Evolutionary conservation across 2,888 invertebrate genomes (phyloP).

Genomic region (Sericinus montela): DNA sequence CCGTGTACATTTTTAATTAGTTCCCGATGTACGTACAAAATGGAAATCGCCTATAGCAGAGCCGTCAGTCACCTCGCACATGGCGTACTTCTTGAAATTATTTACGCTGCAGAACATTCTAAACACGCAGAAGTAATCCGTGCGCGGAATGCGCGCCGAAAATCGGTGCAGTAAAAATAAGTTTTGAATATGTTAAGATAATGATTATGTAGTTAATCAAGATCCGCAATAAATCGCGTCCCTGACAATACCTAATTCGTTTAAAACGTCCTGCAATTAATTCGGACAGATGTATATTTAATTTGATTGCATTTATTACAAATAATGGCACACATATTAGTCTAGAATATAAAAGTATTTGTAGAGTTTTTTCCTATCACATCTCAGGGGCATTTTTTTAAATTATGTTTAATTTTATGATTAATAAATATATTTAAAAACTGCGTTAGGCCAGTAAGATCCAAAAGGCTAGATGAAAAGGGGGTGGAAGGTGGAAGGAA

Average conservation of each 20-base stretch:
- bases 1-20: constrained; percentile 5
- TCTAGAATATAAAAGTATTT: too few species aligned
- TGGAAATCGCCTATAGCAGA: constrained; percentile 1
- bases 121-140: constrained; percentile 11
- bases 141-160: constrained; percentile 9
- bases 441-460: too few species aligned
- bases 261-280: constrained; percentile 6
- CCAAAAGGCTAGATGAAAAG: too few species aligned
- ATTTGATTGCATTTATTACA: too few species aligned
- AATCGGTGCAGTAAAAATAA: constrained; percentile 20
- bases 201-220: constrained; percentile 11
- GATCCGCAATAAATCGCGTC: constrained; percentile 15
- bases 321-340: too few species aligned
- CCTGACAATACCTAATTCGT: constrained; percentile 14
- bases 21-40: constrained; percentile 1
- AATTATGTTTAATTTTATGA: too few species aligned
- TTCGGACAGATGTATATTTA: too few species aligned
- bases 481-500: too few species aligned
- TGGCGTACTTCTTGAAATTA: constrained; percentile 7
- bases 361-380: too few species aligned
- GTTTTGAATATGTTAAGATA: constrained; percentile 16
- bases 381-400: too few species aligned
- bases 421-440: too few species aligned
- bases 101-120: constrained; percentile 1
- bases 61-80: constrained; percentile 1